Evolutionary conservation across 1,140 invertebrate genomes (phyloP).

Genomic region (Ruditapes philippinarum): DNA sequence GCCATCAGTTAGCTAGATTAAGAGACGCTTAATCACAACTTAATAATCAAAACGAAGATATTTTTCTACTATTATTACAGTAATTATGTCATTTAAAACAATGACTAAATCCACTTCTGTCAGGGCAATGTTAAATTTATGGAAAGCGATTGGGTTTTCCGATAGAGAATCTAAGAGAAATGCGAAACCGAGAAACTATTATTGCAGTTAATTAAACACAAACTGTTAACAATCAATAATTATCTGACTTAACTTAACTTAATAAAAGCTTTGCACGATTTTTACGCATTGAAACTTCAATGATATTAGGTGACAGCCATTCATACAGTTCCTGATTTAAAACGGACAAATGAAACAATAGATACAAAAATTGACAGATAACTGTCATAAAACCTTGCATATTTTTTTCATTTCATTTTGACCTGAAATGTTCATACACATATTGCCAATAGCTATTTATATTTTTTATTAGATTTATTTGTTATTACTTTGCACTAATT

Average conservation of each 20-base stretch:
- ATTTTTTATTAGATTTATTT: too few relatives aligned
- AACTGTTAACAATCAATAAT: slow-evolving; percentile 42
- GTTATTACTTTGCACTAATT: neutral
- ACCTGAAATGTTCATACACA: too few relatives aligned
- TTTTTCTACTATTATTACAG: slow-evolving; percentile 43
- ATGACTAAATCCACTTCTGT: slow-evolving; percentile 46
- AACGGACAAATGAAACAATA: too few relatives aligned
- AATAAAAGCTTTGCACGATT: neutral
- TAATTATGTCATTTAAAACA: slow-evolving; percentile 69
- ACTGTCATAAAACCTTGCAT: too few relatives aligned
- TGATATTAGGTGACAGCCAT: slow-evolving; percentile 8
- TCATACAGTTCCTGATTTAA: too few relatives aligned
- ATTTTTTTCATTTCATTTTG: too few relatives aligned
- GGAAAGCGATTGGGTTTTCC: neutral
- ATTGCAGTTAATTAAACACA: slow-evolving; percentile 41
- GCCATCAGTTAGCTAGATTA: slow-evolving; percentile 41
- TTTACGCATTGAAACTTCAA: slow-evolving; percentile 13
- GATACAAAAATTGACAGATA: too few relatives aligned
- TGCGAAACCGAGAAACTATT: slow-evolving; percentile 17
- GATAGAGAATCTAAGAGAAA: slow-evolving; percentile 2
- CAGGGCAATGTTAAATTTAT: slow-evolving; percentile 2
- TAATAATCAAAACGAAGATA: slow-evolving; percentile 23
- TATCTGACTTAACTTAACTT: slow-evolving; percentile 11
- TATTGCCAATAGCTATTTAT: too few relatives aligned
- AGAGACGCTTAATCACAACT: slow-evolving; percentile 57